A percentile compares a stretch with the other conserved stretches of the same genome.
Conservation (phyloP, 2,113 vertebrate genomes). For the Melanostigma gelatinosum region DNA sequence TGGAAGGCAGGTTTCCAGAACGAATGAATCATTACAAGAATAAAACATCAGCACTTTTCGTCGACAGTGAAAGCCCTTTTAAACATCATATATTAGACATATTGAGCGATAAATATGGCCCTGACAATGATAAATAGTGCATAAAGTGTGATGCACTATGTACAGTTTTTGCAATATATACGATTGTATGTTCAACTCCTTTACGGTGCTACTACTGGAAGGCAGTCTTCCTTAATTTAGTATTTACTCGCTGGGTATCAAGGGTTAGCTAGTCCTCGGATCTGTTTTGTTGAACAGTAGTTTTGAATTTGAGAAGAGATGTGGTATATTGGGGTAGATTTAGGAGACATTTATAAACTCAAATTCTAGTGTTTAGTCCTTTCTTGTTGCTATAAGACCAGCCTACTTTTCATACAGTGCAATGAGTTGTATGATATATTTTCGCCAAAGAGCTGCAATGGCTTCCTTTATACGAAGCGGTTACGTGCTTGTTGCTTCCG, state of each 20-base stretch:
- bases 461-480: constrained; percentile 1
- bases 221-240: not conserved
- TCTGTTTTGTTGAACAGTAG: not conserved
- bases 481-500: constrained; percentile 21
- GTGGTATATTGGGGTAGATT: not conserved
- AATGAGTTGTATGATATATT: too few relatives aligned
- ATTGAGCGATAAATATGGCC: not conserved
- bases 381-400: not conserved
- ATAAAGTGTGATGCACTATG: not conserved
- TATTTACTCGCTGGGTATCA: not conserved
- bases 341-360: not conserved
- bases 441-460: not conserved
- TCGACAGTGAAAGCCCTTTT: not conserved
- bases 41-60: not conserved
- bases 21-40: constrained; percentile 31
- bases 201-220: not conserved
- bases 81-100: not conserved
- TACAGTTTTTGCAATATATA: not conserved
- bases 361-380: not conserved
- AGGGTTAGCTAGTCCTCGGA: not conserved
- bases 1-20: constrained; percentile 34
- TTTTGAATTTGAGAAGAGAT: not conserved
- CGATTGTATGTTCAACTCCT: not conserved
- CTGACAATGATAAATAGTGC: not conserved
- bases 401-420: too few relatives aligned